Evolutionary conservation across 2,888 invertebrate species (phyloP).

Genomic region (Pammene aurita): DNA sequence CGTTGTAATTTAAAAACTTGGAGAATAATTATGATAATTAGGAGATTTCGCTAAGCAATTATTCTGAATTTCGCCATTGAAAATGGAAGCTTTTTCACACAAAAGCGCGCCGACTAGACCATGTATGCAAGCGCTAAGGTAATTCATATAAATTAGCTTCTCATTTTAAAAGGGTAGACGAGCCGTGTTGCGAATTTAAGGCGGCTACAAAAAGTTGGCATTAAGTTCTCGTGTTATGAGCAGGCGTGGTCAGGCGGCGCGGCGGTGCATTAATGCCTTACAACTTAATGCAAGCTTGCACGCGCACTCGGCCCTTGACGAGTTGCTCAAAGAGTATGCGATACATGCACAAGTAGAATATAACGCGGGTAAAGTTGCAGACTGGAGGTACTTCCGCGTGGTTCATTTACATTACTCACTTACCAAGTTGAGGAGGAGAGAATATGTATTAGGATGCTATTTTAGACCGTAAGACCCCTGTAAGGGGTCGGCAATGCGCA

Average conservation of each 20-base stretch:
- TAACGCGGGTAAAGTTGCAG: slow-evolving; percentile 6
- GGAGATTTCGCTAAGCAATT: not conserved
- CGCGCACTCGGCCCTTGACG: slow-evolving; percentile 53
- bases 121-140: slow-evolving; percentile 49
- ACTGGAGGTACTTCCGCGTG: not conserved
- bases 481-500: too few relatives aligned
- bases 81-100: slow-evolving; percentile 41
- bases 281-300: slow-evolving; percentile 74
- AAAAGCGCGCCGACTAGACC: slow-evolving; percentile 13
- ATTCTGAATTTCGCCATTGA: slow-evolving; percentile 1
- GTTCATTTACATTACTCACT: slow-evolving; percentile 4
- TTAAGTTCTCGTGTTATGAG: slow-evolving; percentile 56
- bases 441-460: not conserved
- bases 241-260: slow-evolving; percentile 64
- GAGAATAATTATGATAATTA: slow-evolving; percentile 7
- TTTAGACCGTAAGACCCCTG: too few relatives aligned
- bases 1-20: slow-evolving; percentile 29
- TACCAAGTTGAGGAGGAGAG: not conserved
- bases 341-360: slow-evolving; percentile 20
- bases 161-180: slow-evolving; percentile 39
- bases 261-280: slow-evolving; percentile 74
- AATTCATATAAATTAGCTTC: slow-evolving; percentile 59
- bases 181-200: slow-evolving; percentile 44
- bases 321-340: slow-evolving; percentile 36
- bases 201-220: slow-evolving; percentile 49